Evolutionary conservation across 1,140 invertebrate species (phyloP).

Genomic region (Ceratitis capitata): DNA sequence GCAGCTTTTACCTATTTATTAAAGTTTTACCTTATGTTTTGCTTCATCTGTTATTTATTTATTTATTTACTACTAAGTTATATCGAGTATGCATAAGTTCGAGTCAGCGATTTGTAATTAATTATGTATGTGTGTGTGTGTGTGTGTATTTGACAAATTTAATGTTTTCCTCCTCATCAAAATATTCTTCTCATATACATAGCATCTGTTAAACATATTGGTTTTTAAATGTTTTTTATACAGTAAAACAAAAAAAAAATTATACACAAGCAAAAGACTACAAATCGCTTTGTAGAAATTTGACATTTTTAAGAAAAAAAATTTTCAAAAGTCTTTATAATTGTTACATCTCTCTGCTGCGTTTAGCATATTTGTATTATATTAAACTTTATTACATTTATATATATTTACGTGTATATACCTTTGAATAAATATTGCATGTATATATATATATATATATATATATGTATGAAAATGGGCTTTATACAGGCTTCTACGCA

Average conservation of each 20-base stretch:
- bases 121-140: too few relatives aligned
- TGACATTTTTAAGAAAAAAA: background rate
- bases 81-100: constrained; percentile 35
- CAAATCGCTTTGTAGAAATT: background rate
- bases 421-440: constrained; percentile 28
- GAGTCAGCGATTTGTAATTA: constrained; percentile 17
- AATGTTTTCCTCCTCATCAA: background rate
- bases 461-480: background rate
- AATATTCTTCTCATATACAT: background rate
- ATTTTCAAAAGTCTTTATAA: constrained; percentile 28
- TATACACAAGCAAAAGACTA: constrained; percentile 8
- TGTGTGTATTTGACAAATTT: background rate
- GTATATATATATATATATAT: background rate
- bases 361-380: background rate
- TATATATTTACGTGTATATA: constrained; percentile 13
- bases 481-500: constrained; percentile 17
- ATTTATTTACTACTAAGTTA: constrained; percentile 23
- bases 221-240: constrained; percentile 22
- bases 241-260: constrained; percentile 15
- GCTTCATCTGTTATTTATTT: too few relatives aligned
- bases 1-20: background rate
- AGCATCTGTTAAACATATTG: constrained; percentile 6
- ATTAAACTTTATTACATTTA: background rate
- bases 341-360: background rate
- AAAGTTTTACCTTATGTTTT: background rate